These are phyloP conservation scores for Agriopis marginaria DNA, from an alignment of 2,888 invertebrate genomes.

Conservation along the genomic window DNA sequence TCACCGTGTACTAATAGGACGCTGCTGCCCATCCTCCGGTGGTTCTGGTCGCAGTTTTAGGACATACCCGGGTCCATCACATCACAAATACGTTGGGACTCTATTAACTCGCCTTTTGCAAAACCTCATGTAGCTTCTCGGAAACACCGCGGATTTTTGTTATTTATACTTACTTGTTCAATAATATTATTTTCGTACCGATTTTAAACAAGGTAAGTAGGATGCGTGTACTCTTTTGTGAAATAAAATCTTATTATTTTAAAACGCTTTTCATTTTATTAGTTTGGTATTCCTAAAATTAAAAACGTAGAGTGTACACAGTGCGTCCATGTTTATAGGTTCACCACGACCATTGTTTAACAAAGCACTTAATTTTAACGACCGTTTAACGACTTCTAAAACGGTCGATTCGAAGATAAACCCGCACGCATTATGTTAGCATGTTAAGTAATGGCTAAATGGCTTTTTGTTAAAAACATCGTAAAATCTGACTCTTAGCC, in stretches of 20 bases:
- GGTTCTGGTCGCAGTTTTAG: too few relatives aligned
- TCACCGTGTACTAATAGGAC: too few relatives aligned
- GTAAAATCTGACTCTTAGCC: constrained; percentile 10
- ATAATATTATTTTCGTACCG: too few relatives aligned
- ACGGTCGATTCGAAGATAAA: constrained; percentile 39
- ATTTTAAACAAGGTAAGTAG: not conserved
- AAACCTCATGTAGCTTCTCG: too few relatives aligned
- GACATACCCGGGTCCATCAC: too few relatives aligned
- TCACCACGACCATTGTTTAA: constrained; percentile 31
- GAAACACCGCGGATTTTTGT: too few relatives aligned
- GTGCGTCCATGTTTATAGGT: constrained; percentile 10
- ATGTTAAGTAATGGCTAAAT: constrained; percentile 18
- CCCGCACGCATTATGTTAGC: constrained; percentile 17
- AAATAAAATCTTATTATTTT: not conserved
- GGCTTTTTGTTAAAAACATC: constrained; percentile 28
- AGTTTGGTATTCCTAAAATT: constrained; percentile 1
- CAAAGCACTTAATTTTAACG: constrained; percentile 41
- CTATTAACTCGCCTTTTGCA: too few relatives aligned
- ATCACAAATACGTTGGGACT: too few relatives aligned
- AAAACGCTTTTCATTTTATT: not conserved
- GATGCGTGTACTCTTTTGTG: not conserved
- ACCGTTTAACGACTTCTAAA: constrained; percentile 41
- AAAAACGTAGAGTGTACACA: not conserved
- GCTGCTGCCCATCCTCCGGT: too few relatives aligned
- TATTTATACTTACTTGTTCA: too few relatives aligned